Evolutionary conservation across 2,113 vertebrate genomes (phyloP), one percentile per base, ranked within the genome.

Genomic region (Macquaria ambigua): DNA sequence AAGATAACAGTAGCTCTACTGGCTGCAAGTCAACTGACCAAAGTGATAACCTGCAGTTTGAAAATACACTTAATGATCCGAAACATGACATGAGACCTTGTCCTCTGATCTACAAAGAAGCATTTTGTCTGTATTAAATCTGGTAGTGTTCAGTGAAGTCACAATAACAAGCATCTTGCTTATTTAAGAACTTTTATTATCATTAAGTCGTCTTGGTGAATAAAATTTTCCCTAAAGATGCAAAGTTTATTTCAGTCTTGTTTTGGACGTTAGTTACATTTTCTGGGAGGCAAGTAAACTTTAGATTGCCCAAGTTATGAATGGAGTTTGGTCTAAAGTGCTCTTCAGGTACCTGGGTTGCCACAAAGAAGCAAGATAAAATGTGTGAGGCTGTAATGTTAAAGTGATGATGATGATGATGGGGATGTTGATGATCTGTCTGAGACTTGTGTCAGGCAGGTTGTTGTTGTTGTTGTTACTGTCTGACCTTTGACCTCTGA

Each of bases 401-500:
- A 16, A 64, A 67, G 8, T 72, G 59, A 55, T 31, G 56, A 37
- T 31, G 39, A 58, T 25, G 52, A 18, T 53, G 50, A 52, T 31
- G 56, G 28, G 21, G 39, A 58, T 25, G 52, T 11, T 53, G 50
- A 52, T 21, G 39, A 21, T 0, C 37, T 20, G 14, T 61, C 12
- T 72, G 20, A 31, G 18, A 50, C 41, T n/a, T 8, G 7, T 64
- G 4, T 31, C 4, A 9, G 21, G 1, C 52, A 66, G 66, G 25
- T 64, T 72, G 66, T 80, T 68, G 67, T 81, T 68, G 67, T 81
- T 68, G 71, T 68, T 74, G 31, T 72, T 61, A 46, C 23, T 61
- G 14, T 68, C 20, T 81, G 77, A 89, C 73, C 52, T 83, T 79
- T 69, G 58, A 87, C 77, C 84, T 20, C 48, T 79, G 78, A 78